Base-by-base conservation (phyloP, 2,888 invertebrate genomes). In the Seladonia tumulorum region DNA sequence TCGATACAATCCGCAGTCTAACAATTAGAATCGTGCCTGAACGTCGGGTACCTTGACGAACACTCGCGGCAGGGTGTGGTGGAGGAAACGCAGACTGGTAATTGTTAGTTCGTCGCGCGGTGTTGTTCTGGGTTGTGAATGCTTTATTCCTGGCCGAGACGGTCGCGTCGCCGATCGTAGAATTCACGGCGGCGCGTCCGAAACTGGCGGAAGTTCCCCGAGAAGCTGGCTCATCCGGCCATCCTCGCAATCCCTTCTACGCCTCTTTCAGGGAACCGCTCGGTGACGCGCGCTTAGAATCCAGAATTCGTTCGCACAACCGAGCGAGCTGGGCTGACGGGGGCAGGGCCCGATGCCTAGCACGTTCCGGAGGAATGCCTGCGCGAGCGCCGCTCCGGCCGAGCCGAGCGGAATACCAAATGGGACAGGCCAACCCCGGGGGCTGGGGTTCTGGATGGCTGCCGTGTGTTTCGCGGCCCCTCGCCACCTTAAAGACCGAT, bases 331-430 rank as follows among this genome's bases (percentile, higher is more conserved):
- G 63, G 47, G 53, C 10, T 39, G 77, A 60, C 45, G 79, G 49
- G 60, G 57, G 18, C 29, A 74, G 66, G 76, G 53, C 66, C 70
- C 88, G 87, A 87, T 90, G 92, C 90, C 82, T 53, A 70, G 89
- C 90, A 87, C 90, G 88, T 88, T 83, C 82, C 88, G 76, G 29
- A 82, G 92, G 88, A 92, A 92, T 93, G 90, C 91, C 92, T 92
- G 87, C 90, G 89, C 88, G 92, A 90, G 91, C 86, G 84, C 79
- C 87, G 88, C 86, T 86, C 83, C 76, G 84, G 82, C 84, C 76
- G 71, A 83, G 82, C 85, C 86, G 76, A 35, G 74, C 89, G 79
- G 93, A 93, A 93, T 93, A 93, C 89, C 91, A 91, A 93, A 82
- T 85, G 84, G 82, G 63, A 53, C 72, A 86, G 82, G 76, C 66